These are phyloP conservation scores for Serripes groenlandicus DNA, from an alignment of 2,888 invertebrate genomes.

Conservation along the genomic window DNA sequence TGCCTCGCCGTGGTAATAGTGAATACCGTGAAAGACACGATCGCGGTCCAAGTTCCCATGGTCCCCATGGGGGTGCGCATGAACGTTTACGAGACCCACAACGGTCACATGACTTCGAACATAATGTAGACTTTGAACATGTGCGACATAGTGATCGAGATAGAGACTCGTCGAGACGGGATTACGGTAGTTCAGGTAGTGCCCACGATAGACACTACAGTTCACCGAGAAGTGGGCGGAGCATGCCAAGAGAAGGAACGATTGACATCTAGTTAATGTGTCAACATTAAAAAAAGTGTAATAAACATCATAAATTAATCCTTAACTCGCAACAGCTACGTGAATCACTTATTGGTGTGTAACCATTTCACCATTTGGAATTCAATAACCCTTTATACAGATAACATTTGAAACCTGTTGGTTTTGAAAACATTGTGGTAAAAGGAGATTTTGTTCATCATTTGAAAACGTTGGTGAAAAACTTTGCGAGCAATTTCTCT, in stretches of 20 bases:
- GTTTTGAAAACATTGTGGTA: background rate
- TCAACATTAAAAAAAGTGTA: background rate
- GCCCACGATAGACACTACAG: constrained; percentile 64
- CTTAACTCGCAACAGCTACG: too few species aligned
- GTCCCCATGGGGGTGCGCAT: constrained; percentile 40
- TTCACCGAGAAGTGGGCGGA: constrained; percentile 50
- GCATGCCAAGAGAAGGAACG: constrained; percentile 61
- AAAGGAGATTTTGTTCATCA: too few species aligned
- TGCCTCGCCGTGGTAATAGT: constrained; percentile 60
- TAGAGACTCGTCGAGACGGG: constrained; percentile 58
- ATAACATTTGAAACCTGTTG: too few species aligned
- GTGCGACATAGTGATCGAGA: constrained; percentile 58
- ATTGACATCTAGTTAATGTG: constrained; percentile 62
- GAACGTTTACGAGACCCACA: constrained; percentile 58
- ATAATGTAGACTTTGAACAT: constrained; percentile 65
- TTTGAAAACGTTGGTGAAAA: too few species aligned
- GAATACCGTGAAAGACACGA: constrained; percentile 62
- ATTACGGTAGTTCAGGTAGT: constrained; percentile 61
- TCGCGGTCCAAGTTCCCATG: constrained; percentile 50
- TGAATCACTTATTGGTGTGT: too few species aligned
- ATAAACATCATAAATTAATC: background rate
- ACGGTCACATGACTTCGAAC: constrained; percentile 67
- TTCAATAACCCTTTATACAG: too few species aligned
- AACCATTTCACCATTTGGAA: too few species aligned
- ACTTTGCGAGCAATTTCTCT: too few species aligned